Evolutionary conservation across 2,888 invertebrate genomes (phyloP).

Genomic region (Rhynchonema sp.): DNA sequence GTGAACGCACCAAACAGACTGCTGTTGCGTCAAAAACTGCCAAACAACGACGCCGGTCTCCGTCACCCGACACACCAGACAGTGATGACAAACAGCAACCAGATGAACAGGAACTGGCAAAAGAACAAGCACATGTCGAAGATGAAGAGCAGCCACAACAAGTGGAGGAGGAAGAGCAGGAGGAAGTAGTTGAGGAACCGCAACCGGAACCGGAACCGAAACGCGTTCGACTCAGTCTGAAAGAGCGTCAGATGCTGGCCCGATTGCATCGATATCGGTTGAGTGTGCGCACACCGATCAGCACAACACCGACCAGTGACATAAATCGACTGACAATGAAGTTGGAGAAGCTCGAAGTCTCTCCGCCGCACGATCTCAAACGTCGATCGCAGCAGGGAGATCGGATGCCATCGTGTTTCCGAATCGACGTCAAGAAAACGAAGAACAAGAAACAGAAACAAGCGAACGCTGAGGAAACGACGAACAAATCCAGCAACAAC

Average conservation of each 20-base stretch:
- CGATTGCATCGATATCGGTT: neutral
- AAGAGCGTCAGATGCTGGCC: neutral
- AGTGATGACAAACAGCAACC: too few species aligned
- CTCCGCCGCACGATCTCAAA: neutral
- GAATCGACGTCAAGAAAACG: too few species aligned
- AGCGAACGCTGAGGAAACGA: too few species aligned
- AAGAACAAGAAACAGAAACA: too few species aligned
- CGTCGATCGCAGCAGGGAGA: neutral
- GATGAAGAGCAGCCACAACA: neutral
- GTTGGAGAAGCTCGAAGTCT: neutral
- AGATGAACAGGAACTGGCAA: neutral
- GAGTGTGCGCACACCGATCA: neutral
- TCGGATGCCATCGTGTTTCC: neutral
- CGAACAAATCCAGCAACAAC: too few species aligned
- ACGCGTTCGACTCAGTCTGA: neutral
- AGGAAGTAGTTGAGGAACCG: neutral
- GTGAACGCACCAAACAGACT: neutral
- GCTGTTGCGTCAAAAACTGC: neutral
- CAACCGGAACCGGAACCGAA: neutral
- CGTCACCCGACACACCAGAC: too few species aligned
- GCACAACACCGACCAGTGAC: neutral
- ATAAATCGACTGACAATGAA: neutral
- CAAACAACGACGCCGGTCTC: too few species aligned
- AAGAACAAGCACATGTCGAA: neutral
- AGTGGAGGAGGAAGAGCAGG: neutral